Conservation (phyloP, 2,888 invertebrate genomes). For the Siphonodentalium dalli region DNA sequence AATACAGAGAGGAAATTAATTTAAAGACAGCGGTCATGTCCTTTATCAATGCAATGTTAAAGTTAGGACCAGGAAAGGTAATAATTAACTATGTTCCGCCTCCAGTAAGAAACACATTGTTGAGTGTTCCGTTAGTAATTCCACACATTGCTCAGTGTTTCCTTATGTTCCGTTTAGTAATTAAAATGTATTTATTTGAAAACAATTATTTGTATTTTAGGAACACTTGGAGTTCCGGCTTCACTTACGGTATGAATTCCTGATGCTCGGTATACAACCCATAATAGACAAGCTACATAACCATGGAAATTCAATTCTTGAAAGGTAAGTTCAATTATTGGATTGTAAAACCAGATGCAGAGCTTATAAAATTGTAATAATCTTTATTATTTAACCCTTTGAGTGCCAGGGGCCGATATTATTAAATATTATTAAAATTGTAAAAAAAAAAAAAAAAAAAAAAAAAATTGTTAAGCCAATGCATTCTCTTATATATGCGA, state of each 20-base stretch:
- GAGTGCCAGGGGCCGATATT: too few species aligned
- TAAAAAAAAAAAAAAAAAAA: too few species aligned
- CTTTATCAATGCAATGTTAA: conserved; percentile 93
- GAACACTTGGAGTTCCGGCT: conserved; percentile 87
- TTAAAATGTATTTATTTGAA: neutral
- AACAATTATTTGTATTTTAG: conserved; percentile 45
- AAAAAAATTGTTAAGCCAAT: too few species aligned
- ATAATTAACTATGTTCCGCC: too few species aligned
- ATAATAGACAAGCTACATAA: conserved; percentile 90
- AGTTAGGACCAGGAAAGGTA: conserved; percentile 95
- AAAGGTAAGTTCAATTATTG: conserved; percentile 69
- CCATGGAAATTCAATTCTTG: conserved; percentile 92
- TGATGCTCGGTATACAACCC: conserved; percentile 96
- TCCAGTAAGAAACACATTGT: too few species aligned
- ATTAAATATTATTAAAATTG: too few species aligned
- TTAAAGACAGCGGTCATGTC: conserved; percentile 98
- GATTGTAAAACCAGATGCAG: too few species aligned
- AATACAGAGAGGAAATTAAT: conserved; percentile 90
- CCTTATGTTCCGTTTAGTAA: neutral
- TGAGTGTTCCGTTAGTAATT: neutral
- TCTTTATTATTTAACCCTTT: too few species aligned
- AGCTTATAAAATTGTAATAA: too few species aligned
- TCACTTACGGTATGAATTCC: conserved; percentile 92
- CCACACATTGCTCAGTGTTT: neutral
- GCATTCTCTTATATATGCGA: too few species aligned